phyloP scores from a whole-genome alignment of 2,797 vertebrate genomes.

The Clarias fuscus region DNA sequence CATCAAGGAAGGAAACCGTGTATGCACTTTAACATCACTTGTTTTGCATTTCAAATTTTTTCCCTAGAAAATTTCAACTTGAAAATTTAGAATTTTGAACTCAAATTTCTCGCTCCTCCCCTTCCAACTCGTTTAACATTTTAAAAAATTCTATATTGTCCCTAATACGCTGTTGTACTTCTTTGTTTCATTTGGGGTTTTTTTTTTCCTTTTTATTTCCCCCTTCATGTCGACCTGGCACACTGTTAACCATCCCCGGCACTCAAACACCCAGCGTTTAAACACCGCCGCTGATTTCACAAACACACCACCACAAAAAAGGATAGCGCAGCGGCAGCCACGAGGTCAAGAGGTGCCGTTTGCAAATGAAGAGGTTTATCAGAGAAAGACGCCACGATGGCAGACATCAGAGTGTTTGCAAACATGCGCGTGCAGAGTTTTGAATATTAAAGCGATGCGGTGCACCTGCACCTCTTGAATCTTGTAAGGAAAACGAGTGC shows the following conservation, averaged over 20 bases:
- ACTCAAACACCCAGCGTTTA: not conserved
- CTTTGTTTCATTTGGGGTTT: not conserved
- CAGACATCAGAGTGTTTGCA: slow-evolving; percentile 25
- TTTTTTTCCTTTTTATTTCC: not conserved
- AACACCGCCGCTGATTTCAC: not conserved
- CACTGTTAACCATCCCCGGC: not conserved
- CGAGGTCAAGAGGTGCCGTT: slow-evolving; percentile 21
- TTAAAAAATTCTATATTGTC: too few species aligned
- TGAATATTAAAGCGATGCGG: slow-evolving; percentile 12
- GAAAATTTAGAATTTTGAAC: too few species aligned
- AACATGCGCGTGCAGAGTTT: not conserved
- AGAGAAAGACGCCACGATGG: not conserved
- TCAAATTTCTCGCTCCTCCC: too few species aligned
- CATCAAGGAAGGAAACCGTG: too few species aligned
- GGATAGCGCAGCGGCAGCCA: slow-evolving; percentile 18
- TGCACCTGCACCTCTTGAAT: slow-evolving; percentile 23
- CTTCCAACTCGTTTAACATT: too few species aligned
- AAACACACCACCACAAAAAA: not conserved
- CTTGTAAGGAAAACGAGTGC: slow-evolving; percentile 1
- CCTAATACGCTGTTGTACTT: too few species aligned
- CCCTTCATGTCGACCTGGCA: not conserved
- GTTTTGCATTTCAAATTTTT: too few species aligned
- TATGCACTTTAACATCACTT: too few species aligned
- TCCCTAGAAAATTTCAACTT: too few species aligned
- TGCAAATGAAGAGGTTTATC: slow-evolving; percentile 26